Evolutionary conservation across 2,113 vertebrate genomes (phyloP).

Genomic region (Telmatochromis brachygnathus): DNA sequence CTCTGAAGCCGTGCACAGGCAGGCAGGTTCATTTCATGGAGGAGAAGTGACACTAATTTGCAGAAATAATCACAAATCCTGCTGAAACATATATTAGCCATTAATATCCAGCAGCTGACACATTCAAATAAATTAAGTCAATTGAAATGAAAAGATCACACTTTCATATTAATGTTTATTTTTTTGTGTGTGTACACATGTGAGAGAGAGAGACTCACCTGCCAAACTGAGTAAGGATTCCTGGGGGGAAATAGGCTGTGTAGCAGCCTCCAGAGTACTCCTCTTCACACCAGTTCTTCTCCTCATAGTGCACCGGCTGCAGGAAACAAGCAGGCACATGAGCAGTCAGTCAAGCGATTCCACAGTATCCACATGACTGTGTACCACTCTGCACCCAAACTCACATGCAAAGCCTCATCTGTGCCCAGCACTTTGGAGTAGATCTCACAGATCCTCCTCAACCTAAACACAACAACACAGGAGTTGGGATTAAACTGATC

Average conservation of each 20-base stretch:
- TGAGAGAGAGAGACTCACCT: slow-evolving; percentile 62
- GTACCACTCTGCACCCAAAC: not conserved
- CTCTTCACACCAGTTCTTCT: slow-evolving; percentile 98
- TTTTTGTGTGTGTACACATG: rapidly evolving
- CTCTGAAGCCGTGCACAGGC: rapidly evolving
- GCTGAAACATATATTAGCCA: not conserved
- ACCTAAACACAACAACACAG: slow-evolving; percentile 59
- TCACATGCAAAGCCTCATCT: slow-evolving; percentile 89
- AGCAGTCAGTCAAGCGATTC: rapidly evolving
- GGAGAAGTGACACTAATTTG: rapidly evolving
- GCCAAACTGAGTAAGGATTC: slow-evolving; percentile 91
- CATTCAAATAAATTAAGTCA: not conserved
- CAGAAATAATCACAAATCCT: not conserved
- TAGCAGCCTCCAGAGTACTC: slow-evolving; percentile 97
- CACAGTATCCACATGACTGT: too few relatives aligned
- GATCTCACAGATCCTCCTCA: slow-evolving; percentile 86
- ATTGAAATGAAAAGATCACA: not conserved
- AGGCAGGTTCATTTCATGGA: rapidly evolving
- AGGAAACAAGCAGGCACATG: not conserved
- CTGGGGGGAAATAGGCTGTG: slow-evolving; percentile 90
- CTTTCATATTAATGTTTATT: not conserved
- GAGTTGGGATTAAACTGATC: not conserved
- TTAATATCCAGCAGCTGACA: not conserved
- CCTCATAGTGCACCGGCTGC: slow-evolving; percentile 94
- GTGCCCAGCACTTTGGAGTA: slow-evolving; percentile 85